Evolutionary conservation across 2,113 vertebrate species (phyloP), one percentile per base, ranked within the genome.

Genomic region (Brachypteracias leptosomus): DNA sequence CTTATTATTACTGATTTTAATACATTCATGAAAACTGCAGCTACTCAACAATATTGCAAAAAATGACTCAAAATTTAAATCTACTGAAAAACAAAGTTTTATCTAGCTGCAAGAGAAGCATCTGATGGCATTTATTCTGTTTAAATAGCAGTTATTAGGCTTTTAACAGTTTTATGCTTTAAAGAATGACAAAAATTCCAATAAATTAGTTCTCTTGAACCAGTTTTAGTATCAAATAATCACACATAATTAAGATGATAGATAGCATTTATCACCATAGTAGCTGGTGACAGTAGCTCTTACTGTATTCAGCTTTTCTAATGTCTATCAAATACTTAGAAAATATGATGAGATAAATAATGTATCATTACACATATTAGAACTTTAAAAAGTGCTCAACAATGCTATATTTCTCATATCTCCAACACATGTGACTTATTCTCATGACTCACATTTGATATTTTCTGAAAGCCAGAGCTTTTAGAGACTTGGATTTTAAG

Each of bases 271-370:
- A 65, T 95, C 87, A 88, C 84, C 74, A 78, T 79, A 82, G 74
- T 90, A 87, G 81, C 36, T 91, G 35, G 81, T 94, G 85, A 95
- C 92, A 94, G 66, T 75, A 91, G 44, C 47, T 96, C 44, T 77
- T 74, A 75, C 73, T 92, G 35, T 81, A 82, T 70, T 90, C 70
- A 92, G 20, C 58, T 61, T 89, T 91, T 72, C 46, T 38, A 95
- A 7, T 70, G 52, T 38, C 52, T 82, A 89, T 91, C 62, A 87
- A 86, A 85, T 46, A 59, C 72, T 74, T 67, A 38, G 38, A 87
- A 94, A 95, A 93, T 78, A 85, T 1, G 12, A 63, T 85, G 73
- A 92, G 61, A 87, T 65, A 95, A 93, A 95, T 65, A 89, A 54
- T 73, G 67, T 40, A 76, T 95, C 70, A 93, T 91, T 79, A 47